Evolutionary conservation across 2,113 vertebrate genomes (phyloP).

Genomic region (Neodon shergylaensis): DNA sequence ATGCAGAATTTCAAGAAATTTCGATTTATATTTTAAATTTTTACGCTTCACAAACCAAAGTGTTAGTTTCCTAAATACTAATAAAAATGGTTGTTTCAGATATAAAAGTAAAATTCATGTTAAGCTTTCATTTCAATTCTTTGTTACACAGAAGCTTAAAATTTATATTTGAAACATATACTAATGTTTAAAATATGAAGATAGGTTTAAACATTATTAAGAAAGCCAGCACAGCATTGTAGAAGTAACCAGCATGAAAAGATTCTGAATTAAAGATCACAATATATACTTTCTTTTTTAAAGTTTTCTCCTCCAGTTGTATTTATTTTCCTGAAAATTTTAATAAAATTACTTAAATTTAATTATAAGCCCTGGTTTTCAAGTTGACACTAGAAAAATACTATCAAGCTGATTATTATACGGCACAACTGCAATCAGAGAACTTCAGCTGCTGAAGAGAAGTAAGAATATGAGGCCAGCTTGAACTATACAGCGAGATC

Average conservation of each 20-base stretch:
- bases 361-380: neutral
- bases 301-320: neutral
- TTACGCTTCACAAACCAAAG: neutral
- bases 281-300: neutral
- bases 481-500: too few relatives aligned
- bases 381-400: neutral
- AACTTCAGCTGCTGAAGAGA: neutral
- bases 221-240: neutral
- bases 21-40: neutral
- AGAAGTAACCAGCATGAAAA: neutral
- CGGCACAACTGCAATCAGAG: neutral
- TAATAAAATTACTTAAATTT: neutral
- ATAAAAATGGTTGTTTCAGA: neutral
- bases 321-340: neutral
- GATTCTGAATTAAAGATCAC: neutral
- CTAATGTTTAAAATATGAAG: neutral
- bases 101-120: neutral
- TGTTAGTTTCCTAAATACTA: neutral
- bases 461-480: too few relatives aligned
- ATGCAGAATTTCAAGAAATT: neutral
- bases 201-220: neutral
- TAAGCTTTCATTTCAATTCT: neutral
- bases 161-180: neutral
- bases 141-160: neutral
- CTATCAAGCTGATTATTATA: neutral